These are phyloP conservation scores for Myotis planiceps DNA, from an alignment of 2,797 vertebrate genomes.

Conservation along the genomic window DNA sequence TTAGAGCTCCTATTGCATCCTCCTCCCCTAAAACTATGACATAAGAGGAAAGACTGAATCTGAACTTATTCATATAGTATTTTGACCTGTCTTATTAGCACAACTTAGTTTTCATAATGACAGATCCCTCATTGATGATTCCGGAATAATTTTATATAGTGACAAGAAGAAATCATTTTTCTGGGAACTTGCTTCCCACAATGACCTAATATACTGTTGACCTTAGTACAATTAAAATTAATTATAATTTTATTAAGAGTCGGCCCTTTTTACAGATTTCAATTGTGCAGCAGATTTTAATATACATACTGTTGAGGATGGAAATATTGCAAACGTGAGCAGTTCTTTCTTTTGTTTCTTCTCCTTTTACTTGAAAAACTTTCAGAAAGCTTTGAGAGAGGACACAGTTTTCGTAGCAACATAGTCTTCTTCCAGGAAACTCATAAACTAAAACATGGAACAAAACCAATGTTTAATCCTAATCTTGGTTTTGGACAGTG, in stretches of 20 bases:
- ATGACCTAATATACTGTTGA: not conserved
- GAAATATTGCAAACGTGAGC: not conserved
- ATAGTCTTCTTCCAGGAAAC: conserved; percentile 15
- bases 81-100: not conserved
- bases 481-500: not conserved
- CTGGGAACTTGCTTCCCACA: not conserved
- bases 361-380: conserved; percentile 19
- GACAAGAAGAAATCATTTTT: conserved; percentile 19
- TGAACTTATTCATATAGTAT: not conserved
- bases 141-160: not conserved
- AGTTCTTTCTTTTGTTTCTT: not conserved
- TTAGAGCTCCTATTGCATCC: not conserved
- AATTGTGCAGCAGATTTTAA: not conserved
- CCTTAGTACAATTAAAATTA: not conserved
- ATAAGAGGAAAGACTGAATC: not conserved
- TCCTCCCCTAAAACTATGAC: not conserved
- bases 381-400: conserved; percentile 27
- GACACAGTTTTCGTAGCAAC: not conserved
- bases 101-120: not conserved
- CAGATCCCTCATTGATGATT: not conserved
- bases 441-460: not conserved
- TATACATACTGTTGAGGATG: not conserved
- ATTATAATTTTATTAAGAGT: not conserved
- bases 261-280: not conserved
- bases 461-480: conserved; percentile 8